Base-by-base conservation (phyloP, 1,140 invertebrate species). In the Cydia pomonella region DNA sequence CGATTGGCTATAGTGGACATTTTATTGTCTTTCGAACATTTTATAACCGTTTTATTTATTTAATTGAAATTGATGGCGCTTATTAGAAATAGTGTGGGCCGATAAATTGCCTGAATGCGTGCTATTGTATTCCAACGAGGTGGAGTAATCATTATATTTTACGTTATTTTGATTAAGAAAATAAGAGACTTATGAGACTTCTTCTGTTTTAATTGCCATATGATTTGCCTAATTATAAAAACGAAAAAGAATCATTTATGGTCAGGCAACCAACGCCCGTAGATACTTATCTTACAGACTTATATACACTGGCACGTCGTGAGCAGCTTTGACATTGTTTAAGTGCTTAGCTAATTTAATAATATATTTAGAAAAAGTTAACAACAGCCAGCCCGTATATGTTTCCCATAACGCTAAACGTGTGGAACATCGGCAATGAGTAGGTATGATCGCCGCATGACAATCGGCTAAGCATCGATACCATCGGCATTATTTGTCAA, bases 1-100 rank as follows among this genome's bases (percentile, higher is more conserved):
- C 82, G 81, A 82, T 78, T 86, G 76, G 81, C 87, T 89, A 90
- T 87, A 86, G 83, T 83, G 81, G 85, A 85, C 83, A 89, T 90
- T 90, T 69, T 91, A 89, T 89, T 85, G 87, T 87, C 79, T 79
- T 83, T 88, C 78, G 76, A 81, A 80, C 79, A 86, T 87, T 90
- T 88, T 89, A 92, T 90, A 89, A 87, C 85, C 85, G 80, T 87
- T 87, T 89, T 87, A 85, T 82, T 89, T 86, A 89, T 89, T 86
- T 92, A 88, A 89, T 92, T 90, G 88, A 82, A 86, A 86, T 88
- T 81, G 83, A 90, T 87, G 82, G 84, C 81, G 75, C 80, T 79
- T 75, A 78, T 79, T 80, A 78, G 71, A 76, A 75, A 77, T 79
- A 72, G 82, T 77, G 83, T 84, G 81, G 83, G 80, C 73, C 62